Percentiles rank a stretch among this genome's conserved stretches.
phyloP scores from a whole-genome alignment of 2,113 vertebrate species.

The Haliaeetus leucogaster region DNA sequence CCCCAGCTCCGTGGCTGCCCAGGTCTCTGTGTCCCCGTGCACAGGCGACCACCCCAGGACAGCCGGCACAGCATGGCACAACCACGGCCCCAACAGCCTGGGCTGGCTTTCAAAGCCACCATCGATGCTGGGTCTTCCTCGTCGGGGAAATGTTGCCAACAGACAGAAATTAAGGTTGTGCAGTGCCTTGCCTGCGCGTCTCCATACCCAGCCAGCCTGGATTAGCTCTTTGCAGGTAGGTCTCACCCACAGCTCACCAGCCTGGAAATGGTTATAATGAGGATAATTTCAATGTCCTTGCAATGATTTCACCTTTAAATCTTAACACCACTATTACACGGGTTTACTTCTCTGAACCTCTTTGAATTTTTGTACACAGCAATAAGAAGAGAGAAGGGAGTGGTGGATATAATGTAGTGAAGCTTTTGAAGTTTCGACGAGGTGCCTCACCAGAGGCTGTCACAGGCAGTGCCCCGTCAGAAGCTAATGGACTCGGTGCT shows the following conservation, averaged over 20 bases:
- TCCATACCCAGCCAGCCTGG: background rate
- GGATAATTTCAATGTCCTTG: background rate
- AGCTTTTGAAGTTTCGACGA: background rate
- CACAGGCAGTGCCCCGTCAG: background rate
- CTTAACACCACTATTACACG: fast-evolving
- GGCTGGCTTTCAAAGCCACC: background rate
- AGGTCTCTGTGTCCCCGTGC: background rate
- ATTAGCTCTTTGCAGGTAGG: fast-evolving
- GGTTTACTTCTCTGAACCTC: fast-evolving
- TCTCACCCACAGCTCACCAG: background rate
- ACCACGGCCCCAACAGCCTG: background rate
- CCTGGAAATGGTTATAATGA: fast-evolving
- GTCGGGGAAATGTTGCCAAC: fast-evolving
- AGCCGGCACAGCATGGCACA: too few species aligned
- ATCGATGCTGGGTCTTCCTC: background rate
- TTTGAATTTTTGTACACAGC: background rate
- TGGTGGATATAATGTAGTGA: background rate
- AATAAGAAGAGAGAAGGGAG: background rate
- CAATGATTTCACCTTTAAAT: background rate
- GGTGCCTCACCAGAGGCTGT: background rate
- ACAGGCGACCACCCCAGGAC: fast-evolving
- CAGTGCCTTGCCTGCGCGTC: fast-evolving
- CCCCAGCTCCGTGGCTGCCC: too few species aligned
- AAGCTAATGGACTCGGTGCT: fast-evolving
- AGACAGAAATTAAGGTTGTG: too few species aligned